Evolutionary conservation across 2,113 vertebrate species (phyloP), one percentile per base, ranked within the genome.

Genomic region (Agelaius phoeniceus): DNA sequence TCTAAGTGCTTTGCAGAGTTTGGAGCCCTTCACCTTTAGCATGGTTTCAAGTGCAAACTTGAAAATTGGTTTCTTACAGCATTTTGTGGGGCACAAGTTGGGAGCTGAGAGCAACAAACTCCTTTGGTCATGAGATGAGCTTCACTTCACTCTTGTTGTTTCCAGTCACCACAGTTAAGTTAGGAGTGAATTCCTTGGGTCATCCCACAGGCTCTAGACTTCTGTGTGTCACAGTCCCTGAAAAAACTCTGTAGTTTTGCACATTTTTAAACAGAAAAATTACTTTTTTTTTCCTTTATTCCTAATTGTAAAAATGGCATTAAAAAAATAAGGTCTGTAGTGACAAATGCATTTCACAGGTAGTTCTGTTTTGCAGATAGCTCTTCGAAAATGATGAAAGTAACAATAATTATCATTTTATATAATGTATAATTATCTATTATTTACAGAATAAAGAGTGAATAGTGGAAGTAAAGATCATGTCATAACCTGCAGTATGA

Each of bases 401-500:
- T 68, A 95, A 77, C 57, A 87, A 73, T 80, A 26, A 86, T 84
- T 93, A 87, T 58, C 4, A 43, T 72, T 96, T 71, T 62, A 55
- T 82, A 67, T 43, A 83, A 79, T 61, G 23, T 77, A 41, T 89
- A 95, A 93, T 96, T 96, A 81, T 59, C 51, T 85, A 31, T 88
- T 94, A 68, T 90, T 96, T 92, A 48, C 52, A 80, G 88, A 95
- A 87, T 93, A 81, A 84, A 91, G 65, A 92, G 12, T 30, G 30
- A 94, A 51, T 46, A 84, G 52, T 80, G 72, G 91, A 96, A 95
- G 69, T 31, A 69, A n/a, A 91, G 51, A 41, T 92, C 75, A 21
- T 91, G 89, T 85, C n/a, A 31, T 92, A 87, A 91, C 85, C 58
- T 15, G 80, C 41, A 89, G 26, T 61, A 51, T 49, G 33, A 94